Evolutionary conservation across 2,888 invertebrate species (phyloP), one percentile per base, ranked within the genome.

Genomic region (Latrodectus hesperus): DNA sequence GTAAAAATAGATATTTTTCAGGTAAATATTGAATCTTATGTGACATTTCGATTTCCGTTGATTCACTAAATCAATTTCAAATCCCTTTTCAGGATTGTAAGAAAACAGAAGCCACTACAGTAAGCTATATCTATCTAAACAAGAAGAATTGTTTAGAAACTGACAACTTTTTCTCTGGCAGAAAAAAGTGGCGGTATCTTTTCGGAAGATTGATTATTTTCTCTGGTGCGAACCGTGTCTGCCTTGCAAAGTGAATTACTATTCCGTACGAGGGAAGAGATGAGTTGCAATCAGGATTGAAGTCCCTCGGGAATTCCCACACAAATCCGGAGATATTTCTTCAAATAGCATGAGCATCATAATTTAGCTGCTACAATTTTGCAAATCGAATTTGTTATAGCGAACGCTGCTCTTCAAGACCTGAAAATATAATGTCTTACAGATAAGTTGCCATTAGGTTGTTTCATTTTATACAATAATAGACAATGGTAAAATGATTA

Each of bases 61-160:
- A 80, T 72, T 72, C 73, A 73, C 74, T 81, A 81, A 81, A 81
- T 81, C 81, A 81, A 81, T 81, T 81, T 81, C 67, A 73, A 81
- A 53, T 65, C 55, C 16, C 14, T 38, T 67, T 64, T 53, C 53
- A 22, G 12, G 80, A 71, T 53, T 55, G 60, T 12, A 60, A 60
- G 14, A 60, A 60, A 60, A 60, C 60, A 60, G n/a, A 60, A 9
- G 60, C 0, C 60, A 16, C 60, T 16, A 55, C 16, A 72, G 60
- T 16, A 64, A 74, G 6, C 38, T 52, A 72, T 73, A 74, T 73
- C 52, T 81, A 81, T 81, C 81, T 52, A 73, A 67, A 73, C 73
- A 51, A 73, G 73, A 81, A 74, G 81, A 81, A 81, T 73, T 81
- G 81, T 81, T 81, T 81, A 53, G 81, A 80, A 64, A 73, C 72